Evolutionary conservation across 37 sponge, comb jelly and placozoan genomes (phyloP).

Genomic region (Hormiphora californensis): DNA sequence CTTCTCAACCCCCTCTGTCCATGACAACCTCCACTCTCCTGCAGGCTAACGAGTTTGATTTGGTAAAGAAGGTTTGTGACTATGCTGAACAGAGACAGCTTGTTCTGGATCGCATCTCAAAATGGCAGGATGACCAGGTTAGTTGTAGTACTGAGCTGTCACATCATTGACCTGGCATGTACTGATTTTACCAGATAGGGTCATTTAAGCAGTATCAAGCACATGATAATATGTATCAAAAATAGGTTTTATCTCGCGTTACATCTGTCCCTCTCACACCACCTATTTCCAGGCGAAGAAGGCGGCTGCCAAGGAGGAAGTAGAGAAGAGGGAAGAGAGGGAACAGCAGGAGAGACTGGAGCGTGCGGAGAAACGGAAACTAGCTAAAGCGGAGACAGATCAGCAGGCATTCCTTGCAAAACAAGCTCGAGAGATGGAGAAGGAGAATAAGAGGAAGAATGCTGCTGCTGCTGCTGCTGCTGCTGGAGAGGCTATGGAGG

Average conservation of each 20-base stretch:
- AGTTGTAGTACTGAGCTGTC: neutral
- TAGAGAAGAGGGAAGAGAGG: neutral
- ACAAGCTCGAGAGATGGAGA: no score
- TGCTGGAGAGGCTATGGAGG: no score
- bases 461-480: no score
- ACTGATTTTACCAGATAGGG: no score
- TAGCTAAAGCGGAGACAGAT: neutral
- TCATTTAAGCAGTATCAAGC: neutral
- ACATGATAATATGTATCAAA: neutral
- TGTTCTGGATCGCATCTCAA: constrained; percentile 6
- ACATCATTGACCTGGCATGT: no score
- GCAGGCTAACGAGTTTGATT: neutral
- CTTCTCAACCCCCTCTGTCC: no score
- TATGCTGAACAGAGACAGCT: constrained; percentile 9
- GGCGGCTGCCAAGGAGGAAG: neutral
- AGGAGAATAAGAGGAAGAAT: no score
- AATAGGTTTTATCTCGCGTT: neutral
- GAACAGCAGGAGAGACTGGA: neutral
- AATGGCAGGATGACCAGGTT: constrained; percentile 46
- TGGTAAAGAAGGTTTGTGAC: neutral
- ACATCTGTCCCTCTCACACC: neutral
- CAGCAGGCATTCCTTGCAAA: no score
- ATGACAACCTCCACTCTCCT: no score
- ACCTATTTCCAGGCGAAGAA: neutral
- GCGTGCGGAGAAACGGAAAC: neutral